A percentile compares a stretch with the other conserved stretches of the same genome.
Conservation (phyloP, 1,140 invertebrate species). For the Atta colombica region DNA sequence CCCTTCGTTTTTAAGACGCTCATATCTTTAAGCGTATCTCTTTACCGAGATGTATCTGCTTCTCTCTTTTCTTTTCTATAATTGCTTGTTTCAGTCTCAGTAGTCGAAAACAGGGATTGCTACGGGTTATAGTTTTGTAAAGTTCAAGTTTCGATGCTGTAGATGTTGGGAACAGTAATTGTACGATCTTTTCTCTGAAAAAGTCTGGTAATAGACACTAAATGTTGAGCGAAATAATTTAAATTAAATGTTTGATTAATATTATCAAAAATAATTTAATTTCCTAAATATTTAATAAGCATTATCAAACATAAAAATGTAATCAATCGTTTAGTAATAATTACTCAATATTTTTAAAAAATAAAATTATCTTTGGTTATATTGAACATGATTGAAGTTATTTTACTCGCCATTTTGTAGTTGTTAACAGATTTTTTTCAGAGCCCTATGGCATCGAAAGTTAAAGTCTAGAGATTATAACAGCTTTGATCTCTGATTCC, state of each 20-base stretch:
- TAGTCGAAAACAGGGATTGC: slow-evolving; percentile 24
- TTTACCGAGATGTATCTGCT: not conserved
- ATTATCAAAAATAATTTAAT: too few species aligned
- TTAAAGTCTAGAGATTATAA: slow-evolving; percentile 28
- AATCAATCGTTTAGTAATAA: too few species aligned
- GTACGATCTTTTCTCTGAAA: not conserved
- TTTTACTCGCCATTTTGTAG: too few species aligned
- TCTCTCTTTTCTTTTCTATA: not conserved
- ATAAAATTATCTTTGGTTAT: too few species aligned
- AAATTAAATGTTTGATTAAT: too few species aligned
- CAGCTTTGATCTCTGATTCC: not conserved
- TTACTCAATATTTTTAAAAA: too few species aligned
- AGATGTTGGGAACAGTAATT: not conserved
- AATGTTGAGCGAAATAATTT: too few species aligned
- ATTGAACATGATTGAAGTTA: too few species aligned
- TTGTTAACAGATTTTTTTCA: too few species aligned
- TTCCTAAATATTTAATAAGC: too few species aligned
- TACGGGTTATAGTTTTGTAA: slow-evolving; percentile 3
- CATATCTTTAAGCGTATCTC: not conserved
- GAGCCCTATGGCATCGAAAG: not conserved
- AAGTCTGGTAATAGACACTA: too few species aligned
- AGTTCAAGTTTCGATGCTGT: slow-evolving; percentile 3
- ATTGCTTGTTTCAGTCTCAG: slow-evolving; percentile 22
- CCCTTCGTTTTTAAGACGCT: slow-evolving; percentile 5
- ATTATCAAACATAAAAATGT: too few species aligned